Evolutionary conservation across 2,888 invertebrate species (phyloP).

Genomic region (Pseudoips prasinana): DNA sequence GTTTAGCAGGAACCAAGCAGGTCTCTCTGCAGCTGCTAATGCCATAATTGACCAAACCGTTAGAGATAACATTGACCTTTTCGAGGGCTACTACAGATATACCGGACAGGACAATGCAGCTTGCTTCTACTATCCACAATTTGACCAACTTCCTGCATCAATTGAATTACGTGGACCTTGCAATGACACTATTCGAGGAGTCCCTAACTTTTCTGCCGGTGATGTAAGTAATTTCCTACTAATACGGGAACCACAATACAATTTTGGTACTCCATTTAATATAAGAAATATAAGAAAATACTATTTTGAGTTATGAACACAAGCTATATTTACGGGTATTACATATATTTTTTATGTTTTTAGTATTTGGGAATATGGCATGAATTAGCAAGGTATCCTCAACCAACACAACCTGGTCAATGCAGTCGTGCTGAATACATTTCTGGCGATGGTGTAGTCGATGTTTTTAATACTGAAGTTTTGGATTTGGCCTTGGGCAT

Average conservation of each 20-base stretch:
- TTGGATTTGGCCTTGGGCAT: slow-evolving; percentile 63
- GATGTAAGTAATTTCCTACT: slow-evolving; percentile 43
- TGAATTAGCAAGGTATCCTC: slow-evolving; percentile 84
- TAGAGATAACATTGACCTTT: slow-evolving; percentile 44
- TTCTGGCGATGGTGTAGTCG: slow-evolving; percentile 31
- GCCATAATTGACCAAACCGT: slow-evolving; percentile 42
- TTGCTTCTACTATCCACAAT: slow-evolving; percentile 66
- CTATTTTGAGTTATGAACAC: too few relatives aligned
- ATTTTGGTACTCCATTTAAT: too few relatives aligned
- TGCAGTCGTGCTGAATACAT: slow-evolving; percentile 83
- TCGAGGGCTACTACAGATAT: slow-evolving; percentile 48
- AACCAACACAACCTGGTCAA: slow-evolving; percentile 80
- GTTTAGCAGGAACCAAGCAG: slow-evolving; percentile 45
- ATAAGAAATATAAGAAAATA: too few relatives aligned
- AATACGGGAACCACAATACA: too few relatives aligned
- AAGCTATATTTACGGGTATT: too few relatives aligned
- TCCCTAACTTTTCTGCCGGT: slow-evolving; percentile 45
- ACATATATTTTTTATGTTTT: too few relatives aligned
- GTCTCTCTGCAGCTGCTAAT: slow-evolving; percentile 42
- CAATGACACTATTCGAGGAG: slow-evolving; percentile 43
- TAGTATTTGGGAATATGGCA: slow-evolving; percentile 80
- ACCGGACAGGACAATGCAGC: slow-evolving; percentile 50
- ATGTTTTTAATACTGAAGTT: slow-evolving; percentile 51
- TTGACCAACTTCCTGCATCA: slow-evolving; percentile 34
- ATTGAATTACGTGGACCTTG: slow-evolving; percentile 57